Conservation (phyloP, 1,140 invertebrate genomes). For the Bombus cullumanus region DNA sequence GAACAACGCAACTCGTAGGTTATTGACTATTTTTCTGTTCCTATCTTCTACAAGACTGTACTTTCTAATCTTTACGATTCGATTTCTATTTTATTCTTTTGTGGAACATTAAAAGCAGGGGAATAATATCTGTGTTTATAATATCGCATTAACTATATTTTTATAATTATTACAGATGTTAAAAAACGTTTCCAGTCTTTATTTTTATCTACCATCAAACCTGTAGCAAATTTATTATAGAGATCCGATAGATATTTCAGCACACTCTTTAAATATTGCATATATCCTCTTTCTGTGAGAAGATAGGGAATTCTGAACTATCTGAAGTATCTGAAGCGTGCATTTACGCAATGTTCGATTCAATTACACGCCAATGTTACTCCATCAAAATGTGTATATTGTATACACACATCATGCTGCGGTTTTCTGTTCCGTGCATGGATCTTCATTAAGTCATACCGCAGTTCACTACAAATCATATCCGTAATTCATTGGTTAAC, state of each 20-base stretch:
- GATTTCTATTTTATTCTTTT: not conserved
- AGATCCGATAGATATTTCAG: no score
- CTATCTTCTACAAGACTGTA: not conserved
- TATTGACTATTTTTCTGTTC: slow-evolving; percentile 11
- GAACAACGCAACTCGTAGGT: slow-evolving; percentile 21
- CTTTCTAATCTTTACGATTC: not conserved
- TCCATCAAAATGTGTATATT: slow-evolving; percentile 51
- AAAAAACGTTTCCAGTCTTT: no score
- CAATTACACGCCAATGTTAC: slow-evolving; percentile 58
- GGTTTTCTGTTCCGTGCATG: slow-evolving; percentile 61
- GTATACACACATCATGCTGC: slow-evolving; percentile 36
- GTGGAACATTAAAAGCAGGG: no score
- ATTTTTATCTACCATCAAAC: no score
- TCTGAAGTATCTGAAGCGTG: slow-evolving; percentile 26
- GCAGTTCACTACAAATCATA: slow-evolving; percentile 51
- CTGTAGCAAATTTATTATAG: no score
- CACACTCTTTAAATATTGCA: no score
- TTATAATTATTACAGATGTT: no score
- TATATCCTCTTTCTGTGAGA: not conserved
- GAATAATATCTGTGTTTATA: no score
- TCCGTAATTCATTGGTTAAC: slow-evolving; percentile 53
- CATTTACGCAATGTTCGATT: slow-evolving; percentile 42
- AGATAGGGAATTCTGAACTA: not conserved
- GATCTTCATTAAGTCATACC: slow-evolving; percentile 66
- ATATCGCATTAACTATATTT: no score